Evolutionary conservation across 2,888 invertebrate species (phyloP).

Genomic region (Crematogaster levior): DNA sequence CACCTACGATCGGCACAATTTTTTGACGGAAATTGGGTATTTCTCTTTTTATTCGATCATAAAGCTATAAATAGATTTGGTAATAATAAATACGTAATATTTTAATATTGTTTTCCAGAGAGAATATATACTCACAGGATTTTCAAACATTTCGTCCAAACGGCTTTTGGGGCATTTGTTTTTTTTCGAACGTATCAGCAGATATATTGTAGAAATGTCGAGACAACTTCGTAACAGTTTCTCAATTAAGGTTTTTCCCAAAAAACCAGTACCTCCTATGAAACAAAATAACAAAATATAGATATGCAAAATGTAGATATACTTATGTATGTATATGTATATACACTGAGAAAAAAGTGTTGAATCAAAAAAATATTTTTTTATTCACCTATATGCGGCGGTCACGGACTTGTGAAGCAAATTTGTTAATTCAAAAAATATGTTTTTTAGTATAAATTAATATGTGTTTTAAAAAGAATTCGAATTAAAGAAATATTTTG

Average conservation of each 20-base stretch:
- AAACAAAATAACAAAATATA: background rate
- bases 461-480: no score
- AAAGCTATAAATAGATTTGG: slow-evolving; percentile 86
- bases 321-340: no score
- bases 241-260: slow-evolving; percentile 88
- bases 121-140: slow-evolving; percentile 88
- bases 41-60: slow-evolving; percentile 86
- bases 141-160: slow-evolving; percentile 88
- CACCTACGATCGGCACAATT: slow-evolving; percentile 87
- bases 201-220: slow-evolving; percentile 87
- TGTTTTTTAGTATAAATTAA: no score
- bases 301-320: no score
- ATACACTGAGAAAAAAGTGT: no score
- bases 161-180: slow-evolving; percentile 87
- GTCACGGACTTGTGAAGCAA: no score
- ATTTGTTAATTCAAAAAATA: no score
- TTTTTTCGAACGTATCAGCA: slow-evolving; percentile 87
- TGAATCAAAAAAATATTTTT: no score
- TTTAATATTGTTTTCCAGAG: no score
- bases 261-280: slow-evolving; percentile 86
- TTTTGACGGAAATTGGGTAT: slow-evolving; percentile 87
- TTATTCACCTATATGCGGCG: no score
- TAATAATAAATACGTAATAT: background rate
- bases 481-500: no score
- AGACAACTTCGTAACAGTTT: slow-evolving; percentile 88